Conservation (phyloP, 2,797 vertebrate species). For the Clarias laeviceps region DNA sequence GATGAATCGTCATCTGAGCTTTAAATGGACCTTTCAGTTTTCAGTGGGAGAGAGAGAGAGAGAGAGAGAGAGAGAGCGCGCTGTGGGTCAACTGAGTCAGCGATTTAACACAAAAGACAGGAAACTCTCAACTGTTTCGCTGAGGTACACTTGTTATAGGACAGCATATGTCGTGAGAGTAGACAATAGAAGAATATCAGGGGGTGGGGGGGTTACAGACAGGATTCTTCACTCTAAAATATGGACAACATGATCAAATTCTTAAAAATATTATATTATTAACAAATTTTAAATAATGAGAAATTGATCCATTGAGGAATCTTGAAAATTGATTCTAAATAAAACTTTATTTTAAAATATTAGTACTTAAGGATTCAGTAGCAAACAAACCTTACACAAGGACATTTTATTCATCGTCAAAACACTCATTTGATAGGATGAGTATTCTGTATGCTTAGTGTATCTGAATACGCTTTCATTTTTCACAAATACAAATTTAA, state of each 20-base stretch:
- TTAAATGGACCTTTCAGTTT: neutral
- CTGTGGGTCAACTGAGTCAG: constrained; percentile 28
- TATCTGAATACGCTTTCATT: neutral
- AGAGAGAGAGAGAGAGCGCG: neutral
- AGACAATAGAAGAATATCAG: neutral
- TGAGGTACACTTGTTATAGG: neutral
- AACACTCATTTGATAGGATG: neutral
- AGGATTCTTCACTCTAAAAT: neutral
- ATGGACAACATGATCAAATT: neutral
- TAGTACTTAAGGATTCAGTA: neutral
- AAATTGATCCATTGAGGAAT: neutral
- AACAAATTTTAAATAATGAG: no score
- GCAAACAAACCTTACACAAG: constrained; percentile 4
- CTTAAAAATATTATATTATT: neutral
- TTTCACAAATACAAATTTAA: constrained; percentile 4
- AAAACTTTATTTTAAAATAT: constrained; percentile 1
- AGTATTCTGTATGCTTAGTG: constrained; percentile 12
- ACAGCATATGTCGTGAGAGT: neutral
- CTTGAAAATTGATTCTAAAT: neutral
- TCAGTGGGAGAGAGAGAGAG: neutral
- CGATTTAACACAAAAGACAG: constrained; percentile 36
- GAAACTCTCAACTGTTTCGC: neutral
- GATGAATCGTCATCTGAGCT: constrained; percentile 5
- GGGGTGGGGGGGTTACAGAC: neutral
- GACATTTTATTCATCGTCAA: neutral